Conservation (phyloP, 2,113 vertebrate species). For the Polypterus senegalus region DNA sequence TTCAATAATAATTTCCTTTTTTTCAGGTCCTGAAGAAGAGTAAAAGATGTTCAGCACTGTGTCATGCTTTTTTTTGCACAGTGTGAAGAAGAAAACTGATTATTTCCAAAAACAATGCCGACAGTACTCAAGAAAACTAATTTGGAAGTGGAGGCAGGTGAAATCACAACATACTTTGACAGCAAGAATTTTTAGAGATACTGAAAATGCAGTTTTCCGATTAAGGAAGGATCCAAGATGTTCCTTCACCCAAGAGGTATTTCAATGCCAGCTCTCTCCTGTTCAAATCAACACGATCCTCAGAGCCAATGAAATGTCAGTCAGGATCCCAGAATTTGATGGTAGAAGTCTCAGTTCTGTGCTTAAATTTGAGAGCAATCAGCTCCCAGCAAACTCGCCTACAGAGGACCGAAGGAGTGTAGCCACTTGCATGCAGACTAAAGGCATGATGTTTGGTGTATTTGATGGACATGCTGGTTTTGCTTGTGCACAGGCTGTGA, state of each 20-base stretch:
- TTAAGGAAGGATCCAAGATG: slow-evolving; percentile 32
- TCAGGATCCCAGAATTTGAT: slow-evolving; percentile 49
- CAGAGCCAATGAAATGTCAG: slow-evolving; percentile 58
- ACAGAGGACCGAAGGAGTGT: slow-evolving; percentile 75
- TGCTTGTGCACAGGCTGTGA: slow-evolving; percentile 79
- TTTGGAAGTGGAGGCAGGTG: slow-evolving; percentile 27
- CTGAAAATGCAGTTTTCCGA: neutral
- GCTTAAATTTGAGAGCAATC: slow-evolving; percentile 79
- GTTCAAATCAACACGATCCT: slow-evolving; percentile 68
- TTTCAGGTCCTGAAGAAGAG: too few species aligned
- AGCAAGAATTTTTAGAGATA: slow-evolving; percentile 13
- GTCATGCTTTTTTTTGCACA: slow-evolving; percentile 45
- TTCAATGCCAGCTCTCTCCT: slow-evolving; percentile 59
- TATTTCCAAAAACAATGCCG: slow-evolving; percentile 28
- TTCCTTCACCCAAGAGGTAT: slow-evolving; percentile 43
- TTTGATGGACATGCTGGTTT: slow-evolving; percentile 87
- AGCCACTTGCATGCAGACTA: slow-evolving; percentile 71
- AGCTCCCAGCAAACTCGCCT: slow-evolving; percentile 74
- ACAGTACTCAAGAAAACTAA: slow-evolving; percentile 34
- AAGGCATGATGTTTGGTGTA: slow-evolving; percentile 82
- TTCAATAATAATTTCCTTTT: too few species aligned
- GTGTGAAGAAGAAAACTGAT: slow-evolving; percentile 29
- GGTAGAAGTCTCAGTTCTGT: slow-evolving; percentile 51
- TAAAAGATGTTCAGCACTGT: slow-evolving; percentile 46
- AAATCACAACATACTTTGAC: neutral